A percentile compares a stretch with the other conserved stretches of the same genome.
Conservation (phyloP, 2,888 invertebrate genomes). For the Scrobipalpa costella region DNA sequence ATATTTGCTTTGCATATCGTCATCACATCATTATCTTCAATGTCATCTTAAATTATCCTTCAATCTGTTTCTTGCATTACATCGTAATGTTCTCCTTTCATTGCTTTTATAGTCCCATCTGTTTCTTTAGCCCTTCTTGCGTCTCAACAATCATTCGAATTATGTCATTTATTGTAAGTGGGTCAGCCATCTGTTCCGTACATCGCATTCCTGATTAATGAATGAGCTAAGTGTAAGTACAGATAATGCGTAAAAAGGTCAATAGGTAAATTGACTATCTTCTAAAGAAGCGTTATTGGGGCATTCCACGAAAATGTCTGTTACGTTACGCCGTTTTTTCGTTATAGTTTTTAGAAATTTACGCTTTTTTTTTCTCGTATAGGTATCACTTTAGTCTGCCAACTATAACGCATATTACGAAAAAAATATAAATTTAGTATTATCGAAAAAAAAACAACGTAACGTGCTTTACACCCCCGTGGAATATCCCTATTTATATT, state of each 20-base stretch:
- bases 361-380: no score
- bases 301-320: no score
- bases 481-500: no score
- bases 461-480: no score
- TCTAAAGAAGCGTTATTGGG: neutral
- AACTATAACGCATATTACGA: no score
- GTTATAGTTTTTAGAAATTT: no score
- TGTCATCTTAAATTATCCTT: neutral
- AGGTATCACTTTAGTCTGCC: no score
- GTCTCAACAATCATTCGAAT: constrained; percentile 1
- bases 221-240: constrained; percentile 1
- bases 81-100: neutral
- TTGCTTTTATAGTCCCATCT: neutral
- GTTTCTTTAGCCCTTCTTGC: neutral
- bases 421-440: no score
- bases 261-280: neutral
- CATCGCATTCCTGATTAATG: constrained; percentile 14
- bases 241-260: constrained; percentile 10
- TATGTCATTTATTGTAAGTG: constrained; percentile 16
- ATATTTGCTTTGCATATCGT: no score
- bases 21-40: neutral
- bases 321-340: no score
- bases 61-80: constrained; percentile 7
- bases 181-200: constrained; percentile 24
- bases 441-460: no score